Base-by-base conservation (phyloP, 92 coral and sea anemone species). In the Actinostola sp. region DNA sequence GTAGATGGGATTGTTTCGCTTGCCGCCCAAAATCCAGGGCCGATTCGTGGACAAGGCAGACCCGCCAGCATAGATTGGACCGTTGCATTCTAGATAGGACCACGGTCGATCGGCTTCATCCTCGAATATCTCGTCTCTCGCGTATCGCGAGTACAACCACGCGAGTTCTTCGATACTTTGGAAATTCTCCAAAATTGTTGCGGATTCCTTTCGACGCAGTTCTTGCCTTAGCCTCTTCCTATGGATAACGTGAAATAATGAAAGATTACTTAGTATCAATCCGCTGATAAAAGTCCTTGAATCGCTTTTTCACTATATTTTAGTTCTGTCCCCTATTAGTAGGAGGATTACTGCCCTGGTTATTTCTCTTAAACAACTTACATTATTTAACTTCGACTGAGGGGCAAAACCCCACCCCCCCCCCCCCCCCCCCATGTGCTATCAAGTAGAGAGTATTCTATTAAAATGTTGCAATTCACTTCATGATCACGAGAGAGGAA, bases 131-230 rank as follows among this genome's bases (percentile, higher is more conserved):
- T 50, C 28, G 9, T 52, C 62, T 51, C 74, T 68, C 10, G 48
- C 35, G 7, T 52, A 23, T 3, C 62, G 49, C 12, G 74, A 68
- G 31, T 68, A 68, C 9, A 32, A 48, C 74, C 74, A 68, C 32
- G 30, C 42, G 33, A 68, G 14, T 2, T 68, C 34, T 68, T 51
- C 74, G 30, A 68, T 55, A 33, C 29, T 51, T 23, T 68, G 48
- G 49, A 68, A 68, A 39, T 68, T 68, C n/a, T 68, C 74, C 21
- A 68, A 21, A n/a, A 68, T 52, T 26, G 50, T 56, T 68, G 74
- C 61, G 14, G 74, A 68, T 35, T 43, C 48, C 23, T 32, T 68
- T 68, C 62, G 45, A 11, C 21, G 61, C 8, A 30, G 74, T 39
- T 68, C 21, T 49, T 33, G 21, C 6, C 21, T 24, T 32, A 32